A percentile compares a stretch with the other conserved stretches of the same genome.
These are phyloP conservation scores for Sturnira hondurensis DNA, from an alignment of 2,113 vertebrate species.

Conservation along the genomic window DNA sequence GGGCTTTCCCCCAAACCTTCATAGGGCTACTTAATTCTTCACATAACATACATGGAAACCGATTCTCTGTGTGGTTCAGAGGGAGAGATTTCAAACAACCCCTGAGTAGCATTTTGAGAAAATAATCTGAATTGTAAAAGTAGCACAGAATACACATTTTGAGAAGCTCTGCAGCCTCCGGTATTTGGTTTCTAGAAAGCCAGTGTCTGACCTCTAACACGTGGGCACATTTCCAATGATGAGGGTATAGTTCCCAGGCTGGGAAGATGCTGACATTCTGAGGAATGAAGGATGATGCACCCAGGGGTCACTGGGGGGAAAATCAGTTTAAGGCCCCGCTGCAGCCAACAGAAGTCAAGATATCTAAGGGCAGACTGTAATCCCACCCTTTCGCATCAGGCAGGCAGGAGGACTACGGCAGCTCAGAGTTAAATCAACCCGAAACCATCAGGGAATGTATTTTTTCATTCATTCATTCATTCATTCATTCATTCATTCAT, in stretches of 20 bases:
- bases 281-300: slow-evolving; percentile 37
- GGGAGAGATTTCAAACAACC: slow-evolving; percentile 34
- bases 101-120: slow-evolving; percentile 75
- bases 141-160: slow-evolving; percentile 76
- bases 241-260: slow-evolving; percentile 27
- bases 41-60: slow-evolving; percentile 28
- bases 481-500: background rate
- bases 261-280: slow-evolving; percentile 33
- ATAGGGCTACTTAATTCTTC: slow-evolving; percentile 68
- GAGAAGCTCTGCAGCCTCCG: slow-evolving; percentile 58
- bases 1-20: slow-evolving; percentile 67
- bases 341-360: slow-evolving; percentile 54
- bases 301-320: slow-evolving; percentile 41
- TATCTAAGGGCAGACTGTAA: background rate
- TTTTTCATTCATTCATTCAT: background rate
- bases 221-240: slow-evolving; percentile 31
- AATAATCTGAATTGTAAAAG: slow-evolving; percentile 78
- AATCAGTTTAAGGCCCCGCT: slow-evolving; percentile 34
- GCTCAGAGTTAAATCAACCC: slow-evolving; percentile 1
- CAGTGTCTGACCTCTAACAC: slow-evolving; percentile 34
- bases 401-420: background rate
- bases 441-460: background rate
- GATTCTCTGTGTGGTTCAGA: background rate
- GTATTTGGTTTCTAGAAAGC: slow-evolving; percentile 56
- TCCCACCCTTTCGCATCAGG: slow-evolving; percentile 11